Conservation (phyloP, 2,113 vertebrate species). For the Hydropotes inermis region DNA sequence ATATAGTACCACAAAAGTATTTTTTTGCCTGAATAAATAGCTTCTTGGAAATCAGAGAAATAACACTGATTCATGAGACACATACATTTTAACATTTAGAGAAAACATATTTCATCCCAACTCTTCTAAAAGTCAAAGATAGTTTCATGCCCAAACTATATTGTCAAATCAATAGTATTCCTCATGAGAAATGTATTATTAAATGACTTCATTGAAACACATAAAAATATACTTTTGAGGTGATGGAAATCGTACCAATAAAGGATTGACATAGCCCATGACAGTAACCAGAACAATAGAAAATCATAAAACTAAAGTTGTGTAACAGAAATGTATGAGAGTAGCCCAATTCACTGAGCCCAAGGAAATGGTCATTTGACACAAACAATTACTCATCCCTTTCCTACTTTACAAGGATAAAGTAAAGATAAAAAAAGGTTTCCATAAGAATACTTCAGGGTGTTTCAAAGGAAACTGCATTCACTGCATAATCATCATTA, state of each 20-base stretch:
- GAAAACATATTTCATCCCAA: not conserved
- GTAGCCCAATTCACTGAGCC: not conserved
- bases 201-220: not conserved
- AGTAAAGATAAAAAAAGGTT: not conserved
- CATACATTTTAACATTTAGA: not conserved
- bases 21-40: not conserved
- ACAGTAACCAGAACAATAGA: not conserved
- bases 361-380: not conserved
- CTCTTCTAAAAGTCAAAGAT: not conserved
- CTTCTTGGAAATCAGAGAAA: not conserved
- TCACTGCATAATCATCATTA: not conserved
- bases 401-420: not conserved
- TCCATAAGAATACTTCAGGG: not conserved
- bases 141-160: not conserved
- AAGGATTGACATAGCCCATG: not conserved
- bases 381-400: not conserved
- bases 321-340: not conserved
- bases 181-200: not conserved
- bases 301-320: not conserved
- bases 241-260: not conserved
- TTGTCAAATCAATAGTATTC: constrained; percentile 18
- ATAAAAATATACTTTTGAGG: not conserved
- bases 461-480: not conserved
- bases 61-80: not conserved
- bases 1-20: rapidly evolving